phyloP scores from a whole-genome alignment of 2,888 invertebrate genomes.

The Euplexia lucipara region DNA sequence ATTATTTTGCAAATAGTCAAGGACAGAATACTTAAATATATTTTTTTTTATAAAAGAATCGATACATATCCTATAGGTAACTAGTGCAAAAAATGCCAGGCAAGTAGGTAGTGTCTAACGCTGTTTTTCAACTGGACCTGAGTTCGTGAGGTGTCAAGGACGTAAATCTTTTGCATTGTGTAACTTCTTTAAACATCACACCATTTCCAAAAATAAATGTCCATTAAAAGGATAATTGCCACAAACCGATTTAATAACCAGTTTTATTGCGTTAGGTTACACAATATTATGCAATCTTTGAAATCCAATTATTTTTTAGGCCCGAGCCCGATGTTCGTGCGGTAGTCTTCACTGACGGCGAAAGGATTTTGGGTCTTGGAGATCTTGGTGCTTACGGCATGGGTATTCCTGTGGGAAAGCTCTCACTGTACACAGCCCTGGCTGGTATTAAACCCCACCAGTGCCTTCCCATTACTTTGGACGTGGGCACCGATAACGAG shows the following conservation, averaged over 20 bases:
- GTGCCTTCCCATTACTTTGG: conserved; percentile 97
- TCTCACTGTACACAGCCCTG: conserved; percentile 98
- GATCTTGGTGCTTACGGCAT: conserved; percentile 99
- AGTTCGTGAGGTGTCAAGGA: no score
- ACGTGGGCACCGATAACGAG: conserved; percentile 98
- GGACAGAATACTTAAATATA: no score
- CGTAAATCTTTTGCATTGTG: not conserved
- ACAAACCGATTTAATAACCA: not conserved
- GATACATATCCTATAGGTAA: no score
- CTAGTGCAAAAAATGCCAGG: no score
- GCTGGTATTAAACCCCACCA: conserved; percentile 99
- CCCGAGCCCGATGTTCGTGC: conserved; percentile 96
- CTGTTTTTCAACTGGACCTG: no score
- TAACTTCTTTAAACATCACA: not conserved
- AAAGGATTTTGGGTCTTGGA: conserved; percentile 98
- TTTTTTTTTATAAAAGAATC: no score
- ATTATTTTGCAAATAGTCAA: no score
- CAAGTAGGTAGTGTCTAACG: no score
- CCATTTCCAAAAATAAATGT: conserved; percentile 6
- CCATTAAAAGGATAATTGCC: not conserved
- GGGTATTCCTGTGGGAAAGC: conserved; percentile 99
- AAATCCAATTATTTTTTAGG: conserved; percentile 84
- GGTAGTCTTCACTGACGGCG: conserved; percentile 98
- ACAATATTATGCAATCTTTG: conserved; percentile 18
- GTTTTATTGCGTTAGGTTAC: not conserved